These are phyloP conservation scores for Mola mola DNA, from an alignment of 2,113 vertebrate genomes.

Conservation along the genomic window DNA sequence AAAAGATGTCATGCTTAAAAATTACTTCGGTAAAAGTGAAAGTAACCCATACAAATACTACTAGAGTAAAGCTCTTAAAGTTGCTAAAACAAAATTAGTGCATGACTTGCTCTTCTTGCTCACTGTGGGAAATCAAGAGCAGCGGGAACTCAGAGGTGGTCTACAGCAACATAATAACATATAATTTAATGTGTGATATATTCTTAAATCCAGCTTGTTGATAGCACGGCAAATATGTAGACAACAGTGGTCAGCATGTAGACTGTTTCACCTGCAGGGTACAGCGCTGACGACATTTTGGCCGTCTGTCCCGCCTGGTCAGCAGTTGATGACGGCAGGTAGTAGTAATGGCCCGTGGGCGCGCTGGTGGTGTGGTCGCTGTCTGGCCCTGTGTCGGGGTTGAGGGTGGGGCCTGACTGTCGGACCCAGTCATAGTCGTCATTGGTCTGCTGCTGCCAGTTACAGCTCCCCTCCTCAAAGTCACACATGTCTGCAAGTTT, in stretches of 20 bases:
- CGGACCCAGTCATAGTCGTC: conserved; percentile 74
- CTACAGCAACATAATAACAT: too few species aligned
- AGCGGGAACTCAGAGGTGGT: too few species aligned
- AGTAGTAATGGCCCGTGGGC: conserved; percentile 69
- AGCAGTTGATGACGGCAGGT: conserved; percentile 57
- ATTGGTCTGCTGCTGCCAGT: conserved; percentile 69
- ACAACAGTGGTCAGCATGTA: too few species aligned
- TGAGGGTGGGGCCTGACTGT: conserved; percentile 53
- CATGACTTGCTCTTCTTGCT: too few species aligned
- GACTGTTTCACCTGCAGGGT: conserved; percentile 68
- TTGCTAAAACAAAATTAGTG: too few species aligned
- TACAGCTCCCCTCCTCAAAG: conserved; percentile 78
- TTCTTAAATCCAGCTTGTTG: background rate
- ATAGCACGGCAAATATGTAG: too few species aligned
- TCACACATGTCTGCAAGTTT: conserved; percentile 74
- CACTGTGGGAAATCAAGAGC: too few species aligned
- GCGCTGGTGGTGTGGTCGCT: conserved; percentile 80
- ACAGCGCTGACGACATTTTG: conserved; percentile 71
- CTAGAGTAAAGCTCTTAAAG: too few species aligned
- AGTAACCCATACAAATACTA: too few species aligned
- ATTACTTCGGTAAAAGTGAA: too few species aligned
- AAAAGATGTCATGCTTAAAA: too few species aligned
- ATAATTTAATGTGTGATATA: too few species aligned
- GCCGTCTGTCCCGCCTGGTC: conserved; percentile 60
- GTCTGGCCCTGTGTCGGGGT: conserved; percentile 68